Evolutionary conservation across 2,113 vertebrate species (phyloP).

Genomic region (Gymnarchus niloticus): DNA sequence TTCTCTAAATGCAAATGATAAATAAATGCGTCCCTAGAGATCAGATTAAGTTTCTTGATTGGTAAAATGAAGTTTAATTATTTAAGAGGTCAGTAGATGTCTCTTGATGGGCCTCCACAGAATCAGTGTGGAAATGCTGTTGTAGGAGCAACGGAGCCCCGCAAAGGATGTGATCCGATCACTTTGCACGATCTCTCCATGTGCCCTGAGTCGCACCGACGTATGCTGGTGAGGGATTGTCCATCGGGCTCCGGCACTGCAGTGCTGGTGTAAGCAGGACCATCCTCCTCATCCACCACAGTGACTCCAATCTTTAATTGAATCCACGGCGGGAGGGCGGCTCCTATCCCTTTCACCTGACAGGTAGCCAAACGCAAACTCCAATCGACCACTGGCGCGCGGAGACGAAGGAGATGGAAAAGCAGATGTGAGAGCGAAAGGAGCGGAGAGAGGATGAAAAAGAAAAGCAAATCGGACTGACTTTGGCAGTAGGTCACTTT

Average conservation of each 20-base stretch:
- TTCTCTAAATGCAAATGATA: not conserved
- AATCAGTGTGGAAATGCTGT: not conserved
- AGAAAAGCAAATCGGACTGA: constrained; percentile 28
- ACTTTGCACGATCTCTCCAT: not conserved
- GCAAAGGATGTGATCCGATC: not conserved
- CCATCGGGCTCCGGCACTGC: not conserved
- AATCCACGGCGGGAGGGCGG: constrained; percentile 15
- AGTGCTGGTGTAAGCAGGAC: constrained; percentile 2
- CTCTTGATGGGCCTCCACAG: not conserved
- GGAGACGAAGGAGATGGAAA: constrained; percentile 26
- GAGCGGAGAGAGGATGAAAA: constrained; percentile 21
- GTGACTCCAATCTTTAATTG: constrained; percentile 28
- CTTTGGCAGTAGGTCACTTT: constrained; percentile 38
- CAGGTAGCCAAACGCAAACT: constrained; percentile 31
- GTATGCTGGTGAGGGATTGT: not conserved
- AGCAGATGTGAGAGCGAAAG: constrained; percentile 9
- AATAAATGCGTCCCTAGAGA: not conserved
- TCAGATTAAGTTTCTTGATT: not conserved
- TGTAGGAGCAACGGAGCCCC: not conserved
- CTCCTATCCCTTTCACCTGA: constrained; percentile 28
- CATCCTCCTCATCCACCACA: not conserved
- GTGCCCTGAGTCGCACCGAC: not conserved
- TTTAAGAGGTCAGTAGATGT: not conserved
- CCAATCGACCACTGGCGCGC: constrained; percentile 25
- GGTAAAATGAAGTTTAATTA: not conserved